Evolutionary conservation across 2,888 invertebrate genomes (phyloP).

Genomic region (Agriotes lineatus): DNA sequence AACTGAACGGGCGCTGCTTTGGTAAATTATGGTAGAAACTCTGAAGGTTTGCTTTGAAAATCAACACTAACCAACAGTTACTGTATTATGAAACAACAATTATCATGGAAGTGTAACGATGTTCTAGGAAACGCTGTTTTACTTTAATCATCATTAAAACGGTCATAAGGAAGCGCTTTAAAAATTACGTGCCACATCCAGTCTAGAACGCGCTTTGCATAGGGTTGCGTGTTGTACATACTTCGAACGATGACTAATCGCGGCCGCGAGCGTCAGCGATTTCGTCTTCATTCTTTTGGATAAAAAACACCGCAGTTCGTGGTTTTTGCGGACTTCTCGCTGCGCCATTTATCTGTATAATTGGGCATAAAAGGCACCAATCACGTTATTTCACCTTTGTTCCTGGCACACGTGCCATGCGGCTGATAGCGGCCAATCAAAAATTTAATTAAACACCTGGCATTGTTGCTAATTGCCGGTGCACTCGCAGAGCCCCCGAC

Average conservation of each 20-base stretch:
- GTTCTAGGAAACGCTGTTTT: neutral
- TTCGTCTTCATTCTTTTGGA: constrained; percentile 17
- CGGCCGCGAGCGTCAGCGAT: constrained; percentile 10
- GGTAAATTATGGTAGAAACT: neutral
- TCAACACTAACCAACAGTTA: neutral
- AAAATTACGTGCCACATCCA: neutral
- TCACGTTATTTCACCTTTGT: constrained; percentile 13
- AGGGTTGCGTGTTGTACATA: constrained; percentile 24
- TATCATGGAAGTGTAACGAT: neutral
- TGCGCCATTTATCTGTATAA: constrained; percentile 19
- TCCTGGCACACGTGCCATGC: neutral
- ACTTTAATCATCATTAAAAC: neutral
- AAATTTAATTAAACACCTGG: constrained; percentile 17
- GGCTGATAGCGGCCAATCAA: constrained; percentile 8
- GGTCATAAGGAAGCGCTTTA: neutral
- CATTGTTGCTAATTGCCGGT: constrained; percentile 6
- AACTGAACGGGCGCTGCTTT: too few relatives aligned
- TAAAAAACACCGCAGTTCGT: constrained; percentile 3
- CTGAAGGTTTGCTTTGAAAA: neutral
- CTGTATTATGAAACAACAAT: neutral
- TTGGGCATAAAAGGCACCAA: constrained; percentile 7
- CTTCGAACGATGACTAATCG: constrained; percentile 30
- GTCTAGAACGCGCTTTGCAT: neutral
- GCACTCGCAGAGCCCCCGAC: constrained; percentile 5
- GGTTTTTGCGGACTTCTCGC: constrained; percentile 2